These are phyloP conservation scores for Ferrisia virgata DNA, from an alignment of 2,888 invertebrate genomes.

Conservation along the genomic window DNA sequence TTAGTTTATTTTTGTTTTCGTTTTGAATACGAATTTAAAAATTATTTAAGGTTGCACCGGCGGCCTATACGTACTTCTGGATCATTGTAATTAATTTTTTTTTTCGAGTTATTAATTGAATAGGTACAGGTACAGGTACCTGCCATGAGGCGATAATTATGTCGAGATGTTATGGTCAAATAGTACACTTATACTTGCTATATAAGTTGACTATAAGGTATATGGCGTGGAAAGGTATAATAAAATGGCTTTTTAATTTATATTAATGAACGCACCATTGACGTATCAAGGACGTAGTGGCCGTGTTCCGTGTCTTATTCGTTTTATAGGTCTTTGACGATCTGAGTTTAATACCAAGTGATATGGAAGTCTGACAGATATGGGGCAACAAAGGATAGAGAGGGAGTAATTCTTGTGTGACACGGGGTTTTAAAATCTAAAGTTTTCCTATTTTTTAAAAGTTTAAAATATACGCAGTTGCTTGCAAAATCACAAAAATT, in stretches of 20 bases:
- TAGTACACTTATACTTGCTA: not conserved
- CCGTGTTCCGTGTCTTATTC: not conserved
- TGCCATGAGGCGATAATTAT: not conserved
- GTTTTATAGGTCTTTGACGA: not conserved
- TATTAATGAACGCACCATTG: not conserved
- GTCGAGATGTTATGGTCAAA: not conserved
- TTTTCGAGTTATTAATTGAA: not conserved
- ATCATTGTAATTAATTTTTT: not conserved
- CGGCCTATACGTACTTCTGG: not conserved
- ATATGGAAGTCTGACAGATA: not conserved
- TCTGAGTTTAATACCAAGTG: not conserved
- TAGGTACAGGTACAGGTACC: too few species aligned
- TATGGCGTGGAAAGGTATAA: not conserved
- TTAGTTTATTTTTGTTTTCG: not conserved
- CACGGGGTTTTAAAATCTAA: too few species aligned
- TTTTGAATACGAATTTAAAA: not conserved
- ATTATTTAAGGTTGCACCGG: not conserved
- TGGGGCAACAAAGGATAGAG: too few species aligned
- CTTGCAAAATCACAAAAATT: too few species aligned
- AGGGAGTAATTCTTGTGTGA: too few species aligned
- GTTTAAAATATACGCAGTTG: too few species aligned
- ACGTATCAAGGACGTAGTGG: not conserved
- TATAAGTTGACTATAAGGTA: not conserved
- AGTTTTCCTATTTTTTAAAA: too few species aligned
- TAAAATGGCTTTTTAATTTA: constrained; percentile 14